Base-by-base conservation (phyloP, 2,888 invertebrate genomes). In the Timema podura region DNA sequence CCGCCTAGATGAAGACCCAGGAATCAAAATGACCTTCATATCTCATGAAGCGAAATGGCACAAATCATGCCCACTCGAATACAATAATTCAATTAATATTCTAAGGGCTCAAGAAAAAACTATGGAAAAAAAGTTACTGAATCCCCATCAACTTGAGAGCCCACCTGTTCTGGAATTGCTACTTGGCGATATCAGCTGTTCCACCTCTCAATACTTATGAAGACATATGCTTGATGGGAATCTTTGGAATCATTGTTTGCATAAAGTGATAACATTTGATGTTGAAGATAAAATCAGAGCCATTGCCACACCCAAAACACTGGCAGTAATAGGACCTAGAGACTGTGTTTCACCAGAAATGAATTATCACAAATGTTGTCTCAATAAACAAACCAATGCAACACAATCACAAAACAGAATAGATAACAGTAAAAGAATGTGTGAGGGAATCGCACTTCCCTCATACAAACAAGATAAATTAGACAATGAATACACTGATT, bases 271-370 rank as follows among this genome's bases (percentile, higher is more conserved):
- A 16, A 54, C 54, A 54, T 54, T 54, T 54, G 54, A 54, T 54
- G 54, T 54, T 54, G 6, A 54, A 54, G 54, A 54, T 54, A 54
- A 54, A 54, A 54, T 54, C 2, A 54, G 10, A 54, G 54, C 54
- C 54, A 54, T 16, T 54, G 54, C 13, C 54, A 54, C 54, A 16
- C 54, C 54, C n/a, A 16, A 54, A 54, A 54, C 54, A 54, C 16
- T 54, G 54, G 54, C 6, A 5, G 54, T 16, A 54, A 54, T 54
- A 54, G 8, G 6, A n/a, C 54, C 54, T 54, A 54, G 54, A 54
- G 54, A 54, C 13, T 54, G 54, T 54, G 16, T 54, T 54, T 54
- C 54, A n/a, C 51, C 10, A 49, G 51, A 49, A 49, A 49, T 49
- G 3, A 49, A 49, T 2, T 49, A 49, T 49, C 51, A 49, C 51